Evolutionary conservation across 2,113 vertebrate genomes (phyloP), one percentile per base, ranked within the genome.

Genomic region (Bufo bufo): DNA sequence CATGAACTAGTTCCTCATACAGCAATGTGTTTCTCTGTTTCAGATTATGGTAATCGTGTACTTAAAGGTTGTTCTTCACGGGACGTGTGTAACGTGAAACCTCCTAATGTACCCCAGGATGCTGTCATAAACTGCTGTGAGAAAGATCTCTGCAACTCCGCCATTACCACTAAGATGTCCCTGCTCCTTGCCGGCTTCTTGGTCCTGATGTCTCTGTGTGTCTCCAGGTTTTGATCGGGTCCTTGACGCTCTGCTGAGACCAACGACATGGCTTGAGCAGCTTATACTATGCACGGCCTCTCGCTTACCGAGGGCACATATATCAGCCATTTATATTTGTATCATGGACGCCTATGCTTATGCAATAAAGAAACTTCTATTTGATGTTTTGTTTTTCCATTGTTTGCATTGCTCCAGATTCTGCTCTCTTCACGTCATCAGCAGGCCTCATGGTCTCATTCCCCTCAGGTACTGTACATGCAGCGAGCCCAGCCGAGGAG

Each of bases 101-200:
- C 61, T 65, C 4, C 19, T 20, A 6, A 20, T 6, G 19, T 20
- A 19, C 61, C 61, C 1, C 19, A 17, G 20, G 61, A 19, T 19
- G 4, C 19, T 65, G 2, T 2, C 1, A n/a, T 5, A 43, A 56
- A 13, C 50, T 85, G 83, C 83, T 85, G 83, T 20, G 14, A 54
- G 1, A 85, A 20, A 9, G 11, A 85, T 69, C 52, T 74, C 66
- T 85, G 83, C n/a, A 85, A 85, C 17, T 85, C 83, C 7, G 83
- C 83, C 12, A 14, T 33, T 49, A 74, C n/a, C 20, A n/a, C 49
- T 13, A 72, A 52, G 20, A 16, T 85, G 65, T 72, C 65, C 5
- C 49, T 33, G 8, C 14, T 74, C 83, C 56, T 50, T 10, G 61
- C 61, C 61, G 66, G 66, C 2, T 2, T 85, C 5, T 50, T 69